Evolutionary conservation across 2,797 vertebrate species (phyloP).

Genomic region (Phoxinus dragarum): DNA sequence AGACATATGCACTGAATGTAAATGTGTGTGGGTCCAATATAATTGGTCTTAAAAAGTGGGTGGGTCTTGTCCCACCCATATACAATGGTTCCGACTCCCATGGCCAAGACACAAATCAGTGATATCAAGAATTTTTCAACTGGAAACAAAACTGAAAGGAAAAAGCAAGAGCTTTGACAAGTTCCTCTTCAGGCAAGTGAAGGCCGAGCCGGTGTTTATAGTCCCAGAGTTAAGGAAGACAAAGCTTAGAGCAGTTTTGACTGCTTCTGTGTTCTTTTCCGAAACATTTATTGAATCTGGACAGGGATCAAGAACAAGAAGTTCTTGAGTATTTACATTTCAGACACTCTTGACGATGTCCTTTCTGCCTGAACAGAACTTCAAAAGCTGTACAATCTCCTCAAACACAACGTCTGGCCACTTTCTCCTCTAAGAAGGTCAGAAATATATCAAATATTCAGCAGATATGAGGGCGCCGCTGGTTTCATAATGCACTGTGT

Average conservation of each 20-base stretch:
- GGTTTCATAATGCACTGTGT: background rate
- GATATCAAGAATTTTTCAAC: background rate
- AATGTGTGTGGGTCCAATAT: no score
- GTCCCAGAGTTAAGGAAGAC: background rate
- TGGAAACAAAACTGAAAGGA: background rate
- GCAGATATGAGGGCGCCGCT: background rate
- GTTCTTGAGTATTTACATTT: background rate
- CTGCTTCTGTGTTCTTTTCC: background rate
- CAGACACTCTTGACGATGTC: background rate
- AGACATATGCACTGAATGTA: no score
- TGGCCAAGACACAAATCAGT: background rate
- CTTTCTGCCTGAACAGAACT: background rate
- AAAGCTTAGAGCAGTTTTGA: background rate
- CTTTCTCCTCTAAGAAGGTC: background rate
- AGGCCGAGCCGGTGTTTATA: background rate
- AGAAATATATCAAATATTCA: conserved; percentile 27
- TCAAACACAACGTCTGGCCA: background rate
- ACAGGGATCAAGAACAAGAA: background rate
- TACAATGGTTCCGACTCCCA: no score
- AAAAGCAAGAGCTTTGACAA: background rate
- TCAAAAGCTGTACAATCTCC: background rate
- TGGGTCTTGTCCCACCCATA: no score
- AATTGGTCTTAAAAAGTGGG: no score
- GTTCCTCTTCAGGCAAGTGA: background rate
- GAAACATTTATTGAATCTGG: background rate